phyloP scores from a whole-genome alignment of 2,797 vertebrate genomes.

The Brotula barbata region DNA sequence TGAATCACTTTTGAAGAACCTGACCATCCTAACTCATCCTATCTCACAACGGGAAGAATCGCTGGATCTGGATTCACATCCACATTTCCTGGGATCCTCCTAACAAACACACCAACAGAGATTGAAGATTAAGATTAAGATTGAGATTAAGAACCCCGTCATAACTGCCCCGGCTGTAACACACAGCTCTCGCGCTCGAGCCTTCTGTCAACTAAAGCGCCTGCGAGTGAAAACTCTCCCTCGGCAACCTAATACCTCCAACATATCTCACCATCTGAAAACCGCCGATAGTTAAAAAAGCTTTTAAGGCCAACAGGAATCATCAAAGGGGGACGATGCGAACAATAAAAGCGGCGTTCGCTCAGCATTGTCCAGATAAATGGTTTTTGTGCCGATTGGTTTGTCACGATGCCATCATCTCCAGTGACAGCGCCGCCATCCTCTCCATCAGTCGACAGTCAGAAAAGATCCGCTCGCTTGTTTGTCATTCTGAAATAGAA shows the following conservation, averaged over 20 bases:
- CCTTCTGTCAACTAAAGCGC: conserved; percentile 44
- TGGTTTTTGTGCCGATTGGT: conserved; percentile 43
- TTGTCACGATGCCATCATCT: conserved; percentile 12
- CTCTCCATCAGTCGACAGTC: too few species aligned
- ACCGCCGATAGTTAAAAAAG: conserved; percentile 50
- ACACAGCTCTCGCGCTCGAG: background rate
- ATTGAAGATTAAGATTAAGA: too few species aligned
- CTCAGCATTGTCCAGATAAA: conserved; percentile 39
- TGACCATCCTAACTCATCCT: too few species aligned
- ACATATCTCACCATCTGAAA: conserved; percentile 54
- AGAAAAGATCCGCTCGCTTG: conserved; percentile 35
- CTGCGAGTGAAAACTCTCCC: conserved; percentile 53
- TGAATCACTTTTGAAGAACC: too few species aligned
- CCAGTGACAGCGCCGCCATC: background rate
- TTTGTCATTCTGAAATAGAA: conserved; percentile 49
- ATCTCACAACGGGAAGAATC: too few species aligned
- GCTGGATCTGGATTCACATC: too few species aligned
- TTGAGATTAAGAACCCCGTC: too few species aligned
- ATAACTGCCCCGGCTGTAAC: too few species aligned
- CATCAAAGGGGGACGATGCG: conserved; percentile 44
- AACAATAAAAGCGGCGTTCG: conserved; percentile 59
- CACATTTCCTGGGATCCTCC: too few species aligned
- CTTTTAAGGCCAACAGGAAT: conserved; percentile 44
- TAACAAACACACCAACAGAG: too few species aligned
- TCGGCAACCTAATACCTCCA: conserved; percentile 48